These are phyloP conservation scores for Dolichoris vasculosae DNA, from an alignment of 1,140 invertebrate genomes.

Conservation along the genomic window DNA sequence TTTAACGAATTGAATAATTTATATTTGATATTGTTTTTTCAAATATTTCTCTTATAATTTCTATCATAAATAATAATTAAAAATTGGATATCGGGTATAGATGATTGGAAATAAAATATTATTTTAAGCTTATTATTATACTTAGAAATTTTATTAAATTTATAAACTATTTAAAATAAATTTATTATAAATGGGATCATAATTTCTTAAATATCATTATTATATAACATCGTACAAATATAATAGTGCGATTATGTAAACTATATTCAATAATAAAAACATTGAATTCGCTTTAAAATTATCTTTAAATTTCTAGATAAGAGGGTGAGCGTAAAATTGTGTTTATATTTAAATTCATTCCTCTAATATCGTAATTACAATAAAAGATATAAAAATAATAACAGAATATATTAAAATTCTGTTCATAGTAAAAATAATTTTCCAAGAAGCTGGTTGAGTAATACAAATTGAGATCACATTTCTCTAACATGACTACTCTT, in stretches of 20 bases:
- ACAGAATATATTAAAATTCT: not conserved
- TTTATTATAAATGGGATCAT: not conserved
- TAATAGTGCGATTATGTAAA: not conserved
- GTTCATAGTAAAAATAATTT: conserved; percentile 9
- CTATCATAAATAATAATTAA: no score
- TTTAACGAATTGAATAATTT: no score
- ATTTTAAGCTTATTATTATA: no score
- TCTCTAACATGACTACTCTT: conserved; percentile 39
- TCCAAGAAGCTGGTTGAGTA: conserved; percentile 42
- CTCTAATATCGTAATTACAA: not conserved
- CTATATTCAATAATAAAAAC: not conserved
- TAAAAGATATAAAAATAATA: not conserved
- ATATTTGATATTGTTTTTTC: no score
- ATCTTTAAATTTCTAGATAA: not conserved
- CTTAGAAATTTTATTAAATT: not conserved
- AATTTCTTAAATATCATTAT: not conserved
- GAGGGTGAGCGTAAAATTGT: no score
- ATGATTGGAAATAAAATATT: no score
- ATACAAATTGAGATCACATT: conserved; percentile 42
- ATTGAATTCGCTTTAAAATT: no score
- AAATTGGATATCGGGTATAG: no score
- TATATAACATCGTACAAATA: not conserved
- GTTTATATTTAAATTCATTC: not conserved
- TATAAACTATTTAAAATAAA: not conserved
- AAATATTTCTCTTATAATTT: no score